phyloP scores from a whole-genome alignment of 2,888 invertebrate genomes.

The Leptura quadrifasciata region DNA sequence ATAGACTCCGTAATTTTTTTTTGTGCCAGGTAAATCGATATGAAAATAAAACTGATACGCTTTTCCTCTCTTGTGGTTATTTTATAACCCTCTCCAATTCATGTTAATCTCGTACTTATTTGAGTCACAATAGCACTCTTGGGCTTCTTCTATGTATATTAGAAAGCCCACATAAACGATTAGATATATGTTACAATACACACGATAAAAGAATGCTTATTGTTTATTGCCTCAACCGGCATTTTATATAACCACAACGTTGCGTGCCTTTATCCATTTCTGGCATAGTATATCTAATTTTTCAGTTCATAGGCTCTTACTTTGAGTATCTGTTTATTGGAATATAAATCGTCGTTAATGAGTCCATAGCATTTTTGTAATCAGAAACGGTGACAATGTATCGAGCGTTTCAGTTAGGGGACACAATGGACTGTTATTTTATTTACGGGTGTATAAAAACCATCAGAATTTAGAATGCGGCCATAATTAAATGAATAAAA shows the following conservation, averaged over 20 bases:
- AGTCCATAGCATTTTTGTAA: constrained; percentile 27
- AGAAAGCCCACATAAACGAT: constrained; percentile 15
- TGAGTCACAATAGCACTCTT: constrained; percentile 10
- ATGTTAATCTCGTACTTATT: constrained; percentile 15
- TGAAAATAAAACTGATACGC: too few species aligned
- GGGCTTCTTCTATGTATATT: background rate
- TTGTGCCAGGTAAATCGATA: too few species aligned
- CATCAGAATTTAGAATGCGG: background rate
- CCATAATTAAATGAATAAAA: background rate
- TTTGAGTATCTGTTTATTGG: constrained; percentile 41
- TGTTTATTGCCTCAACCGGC: constrained; percentile 1
- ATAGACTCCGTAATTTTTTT: too few species aligned
- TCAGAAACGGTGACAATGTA: constrained; percentile 20
- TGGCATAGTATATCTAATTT: constrained; percentile 21
- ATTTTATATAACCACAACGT: constrained; percentile 1
- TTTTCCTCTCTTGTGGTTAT: background rate
- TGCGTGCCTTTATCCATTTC: constrained; percentile 17
- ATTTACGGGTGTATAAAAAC: too few species aligned
- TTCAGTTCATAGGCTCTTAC: constrained; percentile 35
- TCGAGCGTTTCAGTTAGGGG: background rate
- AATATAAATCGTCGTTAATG: constrained; percentile 29
- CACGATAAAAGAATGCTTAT: constrained; percentile 31
- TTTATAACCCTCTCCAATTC: constrained; percentile 16
- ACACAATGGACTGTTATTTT: constrained; percentile 25
- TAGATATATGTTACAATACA: constrained; percentile 32